phyloP scores from a whole-genome alignment of 2,797 vertebrate genomes.

The Ctenochaetus hawaiiensis region DNA sequence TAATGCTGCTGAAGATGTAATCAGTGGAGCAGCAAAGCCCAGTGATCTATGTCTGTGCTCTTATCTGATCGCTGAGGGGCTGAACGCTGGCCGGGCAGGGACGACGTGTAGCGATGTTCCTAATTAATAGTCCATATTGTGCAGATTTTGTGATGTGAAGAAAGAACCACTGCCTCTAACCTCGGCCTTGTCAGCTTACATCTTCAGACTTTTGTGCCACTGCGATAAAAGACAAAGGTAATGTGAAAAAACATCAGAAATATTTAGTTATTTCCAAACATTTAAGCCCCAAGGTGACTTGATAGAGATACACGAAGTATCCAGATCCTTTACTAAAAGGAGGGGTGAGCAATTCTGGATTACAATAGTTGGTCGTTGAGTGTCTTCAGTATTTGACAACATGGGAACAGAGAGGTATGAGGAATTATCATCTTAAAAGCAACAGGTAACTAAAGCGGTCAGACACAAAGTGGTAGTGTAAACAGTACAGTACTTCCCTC shows the following conservation, averaged over 20 bases:
- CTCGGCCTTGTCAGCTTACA: background rate
- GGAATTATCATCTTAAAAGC: too few relatives aligned
- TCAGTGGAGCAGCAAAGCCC: slow-evolving; percentile 57
- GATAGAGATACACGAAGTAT: slow-evolving; percentile 20
- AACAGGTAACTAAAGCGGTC: too few relatives aligned
- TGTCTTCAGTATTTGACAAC: too few relatives aligned
- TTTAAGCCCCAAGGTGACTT: slow-evolving; percentile 43
- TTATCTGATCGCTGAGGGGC: slow-evolving; percentile 55
- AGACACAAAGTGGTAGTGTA: too few relatives aligned
- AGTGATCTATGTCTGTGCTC: slow-evolving; percentile 65
- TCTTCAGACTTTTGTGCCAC: slow-evolving; percentile 15
- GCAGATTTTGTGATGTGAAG: slow-evolving; percentile 32
- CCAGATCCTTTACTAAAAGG: background rate
- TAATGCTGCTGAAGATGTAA: slow-evolving; percentile 75
- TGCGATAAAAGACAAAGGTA: slow-evolving; percentile 14
- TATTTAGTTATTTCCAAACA: slow-evolving; percentile 37
- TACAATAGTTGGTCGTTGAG: too few relatives aligned
- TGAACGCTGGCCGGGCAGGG: slow-evolving; percentile 19
- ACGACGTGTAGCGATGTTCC: slow-evolving; percentile 28
- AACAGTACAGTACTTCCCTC: too few relatives aligned
- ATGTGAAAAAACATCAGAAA: slow-evolving; percentile 41
- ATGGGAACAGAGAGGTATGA: too few relatives aligned
- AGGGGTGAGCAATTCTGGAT: too few relatives aligned
- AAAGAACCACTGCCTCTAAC: slow-evolving; percentile 10
- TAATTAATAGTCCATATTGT: slow-evolving; percentile 50